phyloP scores from a whole-genome alignment of 2,888 invertebrate genomes.

The Limnephilus auricula region DNA sequence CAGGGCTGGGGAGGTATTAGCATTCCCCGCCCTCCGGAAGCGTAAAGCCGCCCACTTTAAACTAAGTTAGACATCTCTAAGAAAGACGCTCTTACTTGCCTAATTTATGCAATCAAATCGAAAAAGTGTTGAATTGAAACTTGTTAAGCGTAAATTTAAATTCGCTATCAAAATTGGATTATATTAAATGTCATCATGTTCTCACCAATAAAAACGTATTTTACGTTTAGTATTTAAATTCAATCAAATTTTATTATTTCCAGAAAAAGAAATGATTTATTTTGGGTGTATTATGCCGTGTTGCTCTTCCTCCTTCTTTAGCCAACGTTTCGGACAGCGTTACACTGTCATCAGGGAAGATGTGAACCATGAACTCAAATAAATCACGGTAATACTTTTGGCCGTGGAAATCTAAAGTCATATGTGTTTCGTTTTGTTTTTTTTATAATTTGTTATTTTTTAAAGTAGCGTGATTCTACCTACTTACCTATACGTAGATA shows the following conservation, averaged over 20 bases:
- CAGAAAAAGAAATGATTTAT: too few species aligned
- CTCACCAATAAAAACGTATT: neutral
- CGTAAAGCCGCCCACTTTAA: conserved; percentile 37
- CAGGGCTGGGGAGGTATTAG: conserved; percentile 58
- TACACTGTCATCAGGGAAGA: too few species aligned
- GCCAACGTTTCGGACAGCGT: too few species aligned
- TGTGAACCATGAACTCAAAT: too few species aligned
- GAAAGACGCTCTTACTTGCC: neutral
- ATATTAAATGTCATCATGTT: neutral
- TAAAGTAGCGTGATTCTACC: too few species aligned
- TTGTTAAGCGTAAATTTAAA: neutral
- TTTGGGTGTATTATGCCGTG: too few species aligned
- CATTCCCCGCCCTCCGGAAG: conserved; percentile 53
- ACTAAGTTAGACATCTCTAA: conserved; percentile 30
- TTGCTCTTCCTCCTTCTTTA: too few species aligned
- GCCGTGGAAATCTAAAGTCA: too few species aligned
- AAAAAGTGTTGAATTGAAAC: conserved; percentile 23
- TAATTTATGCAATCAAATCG: conserved; percentile 38
- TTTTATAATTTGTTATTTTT: too few species aligned
- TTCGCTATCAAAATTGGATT: neutral
- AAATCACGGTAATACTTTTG: too few species aligned
- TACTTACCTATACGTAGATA: too few species aligned
- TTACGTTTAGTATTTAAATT: neutral
- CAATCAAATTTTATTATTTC: neutral
- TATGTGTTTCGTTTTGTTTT: too few species aligned